Percentiles rank a stretch among this genome's conserved stretches.
These are phyloP conservation scores for Polia nebulosa DNA, from an alignment of 2,888 invertebrate species.

Conservation along the genomic window DNA sequence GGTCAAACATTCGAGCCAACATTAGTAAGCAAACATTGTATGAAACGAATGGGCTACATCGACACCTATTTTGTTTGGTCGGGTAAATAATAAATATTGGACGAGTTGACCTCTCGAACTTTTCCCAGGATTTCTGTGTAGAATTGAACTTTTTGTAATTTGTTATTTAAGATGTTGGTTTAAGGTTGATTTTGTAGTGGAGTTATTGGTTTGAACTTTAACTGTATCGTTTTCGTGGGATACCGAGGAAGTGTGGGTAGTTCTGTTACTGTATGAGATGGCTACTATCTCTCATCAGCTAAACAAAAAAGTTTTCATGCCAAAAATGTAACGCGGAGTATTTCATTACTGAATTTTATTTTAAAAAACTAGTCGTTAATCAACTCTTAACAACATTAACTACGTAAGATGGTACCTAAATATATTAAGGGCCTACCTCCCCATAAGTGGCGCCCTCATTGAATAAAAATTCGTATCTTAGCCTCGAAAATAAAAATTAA, in stretches of 20 bases:
- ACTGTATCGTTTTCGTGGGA: constrained; percentile 45
- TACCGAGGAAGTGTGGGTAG: constrained; percentile 16
- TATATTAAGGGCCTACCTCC: too few relatives aligned
- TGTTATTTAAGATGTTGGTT: constrained; percentile 9
- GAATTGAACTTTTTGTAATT: neutral
- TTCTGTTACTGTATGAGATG: neutral
- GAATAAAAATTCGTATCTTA: too few relatives aligned
- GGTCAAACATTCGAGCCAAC: constrained; percentile 73
- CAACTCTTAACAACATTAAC: neutral
- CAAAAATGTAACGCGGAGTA: too few relatives aligned
- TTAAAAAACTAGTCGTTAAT: neutral
- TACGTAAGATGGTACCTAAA: too few relatives aligned
- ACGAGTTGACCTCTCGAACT: constrained; percentile 77
- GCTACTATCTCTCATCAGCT: constrained; percentile 4
- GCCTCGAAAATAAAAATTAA: too few relatives aligned
- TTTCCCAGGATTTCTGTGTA: constrained; percentile 79
- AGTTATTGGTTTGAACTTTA: constrained; percentile 38
- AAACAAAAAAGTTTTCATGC: too few relatives aligned
- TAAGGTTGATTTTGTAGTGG: constrained; percentile 33
- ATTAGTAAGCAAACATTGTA: constrained; percentile 69
- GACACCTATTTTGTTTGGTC: constrained; percentile 83
- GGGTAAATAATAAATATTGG: constrained; percentile 76
- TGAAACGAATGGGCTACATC: constrained; percentile 79
- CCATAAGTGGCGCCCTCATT: too few relatives aligned
- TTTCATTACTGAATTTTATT: too few relatives aligned